Base-by-base conservation (phyloP, 2,113 vertebrate species). In the Platysteira castanea region DNA sequence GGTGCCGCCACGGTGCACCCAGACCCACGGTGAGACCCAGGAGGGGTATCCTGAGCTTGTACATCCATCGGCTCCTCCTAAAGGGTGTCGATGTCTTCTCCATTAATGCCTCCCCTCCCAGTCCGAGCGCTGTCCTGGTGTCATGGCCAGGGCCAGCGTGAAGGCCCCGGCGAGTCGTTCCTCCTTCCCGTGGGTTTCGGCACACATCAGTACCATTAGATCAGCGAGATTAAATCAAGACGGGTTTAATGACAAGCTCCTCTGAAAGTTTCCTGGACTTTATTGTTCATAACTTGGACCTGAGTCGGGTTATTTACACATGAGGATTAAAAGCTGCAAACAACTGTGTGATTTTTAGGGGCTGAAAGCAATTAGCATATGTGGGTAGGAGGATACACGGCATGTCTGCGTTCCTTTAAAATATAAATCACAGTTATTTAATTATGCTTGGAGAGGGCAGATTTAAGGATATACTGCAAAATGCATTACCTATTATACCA, bases 401-500 rank as follows among this genome's bases (percentile, higher is more conserved):
- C 84, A 26, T 97, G 94, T 96, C 94, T 96, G 92, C 59, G 52
- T 88, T 95, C 90, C 94, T 96, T 95, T 97, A 96, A 96, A 93
- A 90, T 96, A 96, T 97, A 96, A 96, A 95, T 96, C 92, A 97
- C 87, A 31, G 76, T 97, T 94, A 95, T 96, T 97, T 97, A 97
- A 97, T 97, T 97, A 96, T 17, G 86, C 89, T 97, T 91, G 82
- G 93, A 96, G 89, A 97, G 95, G 96, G 95, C 94, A 97, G 95
- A 96, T 97, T 92, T 97, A 97, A 96, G 95, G 95, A 97, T 97
- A 97, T 96, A 92, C 95, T 96, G 95, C 91, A 97, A 96, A 97
- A 96, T 81, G 92, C 96, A 95, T 96, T 97, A 97, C 93, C 96
- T 97, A 94, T 96, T 96, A 96, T 94, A 90, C 82, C 95, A 94